Conservation (phyloP, 1,140 invertebrate genomes). For the Eriosoma lanigerum region DNA sequence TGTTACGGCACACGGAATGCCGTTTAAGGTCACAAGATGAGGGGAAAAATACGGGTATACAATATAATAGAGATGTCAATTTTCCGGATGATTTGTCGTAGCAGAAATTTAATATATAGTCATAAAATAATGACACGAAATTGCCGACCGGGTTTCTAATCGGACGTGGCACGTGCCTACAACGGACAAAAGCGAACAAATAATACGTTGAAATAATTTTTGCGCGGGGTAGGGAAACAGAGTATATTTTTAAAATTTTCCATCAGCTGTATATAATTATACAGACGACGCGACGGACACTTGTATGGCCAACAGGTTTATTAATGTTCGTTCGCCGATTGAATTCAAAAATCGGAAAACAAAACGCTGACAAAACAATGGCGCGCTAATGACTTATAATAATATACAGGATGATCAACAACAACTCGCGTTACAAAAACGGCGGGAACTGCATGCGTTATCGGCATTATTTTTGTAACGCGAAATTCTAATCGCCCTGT, state of each 20-base stretch:
- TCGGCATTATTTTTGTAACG: no score
- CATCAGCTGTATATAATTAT: no score
- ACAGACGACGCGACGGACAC: no score
- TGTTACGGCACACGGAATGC: not conserved
- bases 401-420: no score
- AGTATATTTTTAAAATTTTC: no score
- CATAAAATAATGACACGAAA: conserved; percentile 3
- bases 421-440: no score
- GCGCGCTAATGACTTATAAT: conserved; percentile 5
- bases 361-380: conserved; percentile 17
- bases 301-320: not conserved
- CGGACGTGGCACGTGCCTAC: conserved; percentile 11
- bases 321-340: no score
- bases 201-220: not conserved
- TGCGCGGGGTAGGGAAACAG: not conserved
- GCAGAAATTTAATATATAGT: not conserved
- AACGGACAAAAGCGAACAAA: not conserved
- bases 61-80: conserved; percentile 29
- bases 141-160: conserved; percentile 9
- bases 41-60: no score
- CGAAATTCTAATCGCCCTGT: no score
- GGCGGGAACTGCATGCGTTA: no score
- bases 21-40: no score
- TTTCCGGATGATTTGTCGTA: conserved; percentile 1
- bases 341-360: no score